phyloP scores from a whole-genome alignment of 1,140 invertebrate species.

The Drosophila repleta region DNA sequence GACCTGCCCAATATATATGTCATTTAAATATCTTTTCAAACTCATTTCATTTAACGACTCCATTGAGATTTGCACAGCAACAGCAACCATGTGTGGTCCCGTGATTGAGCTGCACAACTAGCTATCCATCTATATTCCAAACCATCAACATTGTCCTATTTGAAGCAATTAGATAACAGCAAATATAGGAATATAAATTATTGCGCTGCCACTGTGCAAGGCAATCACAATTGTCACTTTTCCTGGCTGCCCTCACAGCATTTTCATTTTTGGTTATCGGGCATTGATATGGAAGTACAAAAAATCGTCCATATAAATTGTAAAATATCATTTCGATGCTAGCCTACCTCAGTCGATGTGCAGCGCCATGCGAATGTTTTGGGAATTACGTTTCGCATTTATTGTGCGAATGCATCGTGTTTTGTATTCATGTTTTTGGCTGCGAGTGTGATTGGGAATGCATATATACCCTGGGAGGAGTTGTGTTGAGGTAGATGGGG shows the following conservation, averaged over 20 bases:
- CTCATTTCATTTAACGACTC: conserved; percentile 28
- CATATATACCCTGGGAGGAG: neutral
- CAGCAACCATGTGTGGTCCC: neutral
- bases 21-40: neutral
- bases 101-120: no score
- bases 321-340: conserved; percentile 31
- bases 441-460: neutral
- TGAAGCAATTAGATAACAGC: conserved; percentile 24
- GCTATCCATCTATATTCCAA: neutral
- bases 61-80: conserved; percentile 19
- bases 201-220: conserved; percentile 6
- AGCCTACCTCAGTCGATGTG: neutral
- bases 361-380: conserved; percentile 21
- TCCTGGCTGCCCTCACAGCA: neutral
- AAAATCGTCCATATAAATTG: conserved; percentile 30
- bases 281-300: conserved; percentile 9
- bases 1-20: neutral
- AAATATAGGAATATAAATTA: conserved; percentile 40
- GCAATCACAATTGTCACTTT: conserved; percentile 3
- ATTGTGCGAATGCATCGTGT: conserved; percentile 28
- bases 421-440: conserved; percentile 24
- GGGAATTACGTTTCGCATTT: conserved; percentile 41
- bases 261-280: conserved; percentile 14
- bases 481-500: no score
- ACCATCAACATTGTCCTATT: conserved; percentile 3